Conservation (phyloP, 2,113 vertebrate genomes). For the Platycercus adscitus region DNA sequence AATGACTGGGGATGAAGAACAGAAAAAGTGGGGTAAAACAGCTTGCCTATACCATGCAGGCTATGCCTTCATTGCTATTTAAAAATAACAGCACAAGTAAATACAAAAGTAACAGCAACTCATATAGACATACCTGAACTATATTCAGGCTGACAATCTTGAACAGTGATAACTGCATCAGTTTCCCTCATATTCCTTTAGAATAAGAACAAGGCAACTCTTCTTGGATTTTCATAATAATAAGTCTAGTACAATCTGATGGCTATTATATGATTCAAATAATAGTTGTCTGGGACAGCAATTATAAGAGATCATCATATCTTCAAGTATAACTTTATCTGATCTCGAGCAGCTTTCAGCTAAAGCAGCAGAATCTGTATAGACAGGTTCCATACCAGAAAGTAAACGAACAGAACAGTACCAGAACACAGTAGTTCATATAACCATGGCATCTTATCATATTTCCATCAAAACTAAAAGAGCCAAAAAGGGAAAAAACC, state of each 20-base stretch:
- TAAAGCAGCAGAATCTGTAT: not conserved
- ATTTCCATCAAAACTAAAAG: conserved; percentile 10
- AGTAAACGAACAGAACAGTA: not conserved
- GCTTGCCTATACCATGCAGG: not conserved
- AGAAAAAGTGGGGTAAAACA: not conserved
- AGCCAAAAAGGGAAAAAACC: not conserved
- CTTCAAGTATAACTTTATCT: not conserved
- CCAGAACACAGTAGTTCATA: not conserved
- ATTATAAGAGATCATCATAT: not conserved
- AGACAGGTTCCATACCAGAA: not conserved
- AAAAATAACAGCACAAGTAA: not conserved
- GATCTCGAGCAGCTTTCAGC: not conserved
- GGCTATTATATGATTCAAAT: not conserved
- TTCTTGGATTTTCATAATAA: not conserved
- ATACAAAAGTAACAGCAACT: not conserved
- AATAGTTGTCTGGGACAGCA: not conserved
- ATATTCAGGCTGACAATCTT: not conserved
- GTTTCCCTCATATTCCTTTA: not conserved
- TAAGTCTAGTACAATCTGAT: not conserved
- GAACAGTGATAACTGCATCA: not conserved
- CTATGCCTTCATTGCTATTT: not conserved
- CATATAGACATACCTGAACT: not conserved
- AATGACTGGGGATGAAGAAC: not conserved
- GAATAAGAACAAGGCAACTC: not conserved
- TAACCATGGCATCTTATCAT: not conserved